Evolutionary conservation across 2,113 vertebrate species (phyloP), one percentile per base, ranked within the genome.

Genomic region (Scophthalmus maximus): DNA sequence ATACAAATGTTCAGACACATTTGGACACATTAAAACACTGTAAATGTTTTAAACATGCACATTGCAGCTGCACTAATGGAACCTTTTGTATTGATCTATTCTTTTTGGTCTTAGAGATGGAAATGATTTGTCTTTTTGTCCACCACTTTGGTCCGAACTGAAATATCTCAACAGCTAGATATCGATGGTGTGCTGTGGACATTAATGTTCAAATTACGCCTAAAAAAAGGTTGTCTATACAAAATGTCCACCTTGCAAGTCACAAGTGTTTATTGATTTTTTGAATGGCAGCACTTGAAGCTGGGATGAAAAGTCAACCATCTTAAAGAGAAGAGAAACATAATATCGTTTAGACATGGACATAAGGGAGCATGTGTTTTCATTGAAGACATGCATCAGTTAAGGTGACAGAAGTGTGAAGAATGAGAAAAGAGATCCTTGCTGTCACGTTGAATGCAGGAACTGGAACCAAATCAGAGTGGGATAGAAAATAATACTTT

Each of bases 21-120:
- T 18, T 49, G 17, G 23, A 5, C 32, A 70, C 17, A 46, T 2
- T 49, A 14, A 65, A 64, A 26, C 29, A 14, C 9, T 15, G 1
- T 44, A 55, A 44, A 44, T 6, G 42, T n/a, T 47, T 34, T 23
- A 47, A 22, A 51, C 15, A 47, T 2, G 40, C 22, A 62, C n/a
- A 60, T 0, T 2, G 0, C 34, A 50, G 51, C 22, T 3, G 53
- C 18, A 12, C 30, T 34, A 56, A 47, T 56, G 29, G 34, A 20
- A 25, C 15, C 14, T 17, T 50, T 30, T 26, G 12, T 44, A 14
- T 65, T 55, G 67, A 64, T 82, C 30, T 59, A 4, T 32, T 32
- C 26, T 18, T 38, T 55, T 29, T 34, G 34, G 23, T 26, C 23
- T 8, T 22, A 29, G 34, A 40, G 10, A 15, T n/a, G 42, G 44